Percentiles rank a stretch among this genome's conserved stretches.
Conservation (phyloP, 23 tunicate species). For the Pegea sp. region DNA sequence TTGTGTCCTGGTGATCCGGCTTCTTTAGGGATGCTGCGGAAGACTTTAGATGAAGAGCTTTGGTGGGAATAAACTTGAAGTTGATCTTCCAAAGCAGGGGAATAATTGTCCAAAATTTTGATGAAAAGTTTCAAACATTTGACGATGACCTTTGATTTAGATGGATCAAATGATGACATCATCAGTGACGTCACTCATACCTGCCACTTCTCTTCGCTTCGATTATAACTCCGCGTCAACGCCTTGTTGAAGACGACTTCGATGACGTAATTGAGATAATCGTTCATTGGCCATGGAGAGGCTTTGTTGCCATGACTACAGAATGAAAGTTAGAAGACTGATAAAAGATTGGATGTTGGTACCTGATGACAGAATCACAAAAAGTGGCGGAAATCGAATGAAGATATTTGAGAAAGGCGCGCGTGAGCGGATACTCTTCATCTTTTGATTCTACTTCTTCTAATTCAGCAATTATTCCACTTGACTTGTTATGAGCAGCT, state of each 20-base stretch:
- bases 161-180: too few relatives aligned
- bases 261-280: slow-evolving; percentile 31
- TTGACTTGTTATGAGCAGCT: too few relatives aligned
- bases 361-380: too few relatives aligned
- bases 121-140: slow-evolving; percentile 24
- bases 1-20: slow-evolving; percentile 28
- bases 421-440: slow-evolving; percentile 58
- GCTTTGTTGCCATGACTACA: too few relatives aligned
- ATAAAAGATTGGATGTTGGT: too few relatives aligned
- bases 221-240: slow-evolving; percentile 23
- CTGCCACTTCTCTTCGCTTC: slow-evolving; percentile 79
- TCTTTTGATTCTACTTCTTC: slow-evolving; percentile 74
- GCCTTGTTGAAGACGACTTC: slow-evolving; percentile 51
- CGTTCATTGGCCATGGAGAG: too few relatives aligned
- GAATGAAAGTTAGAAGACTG: too few relatives aligned
- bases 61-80: too few relatives aligned
- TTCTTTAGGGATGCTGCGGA: slow-evolving; percentile 16
- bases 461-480: slow-evolving; percentile 30
- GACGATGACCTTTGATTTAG: slow-evolving; percentile 27
- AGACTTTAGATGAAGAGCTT: too few relatives aligned
- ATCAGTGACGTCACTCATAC: too few relatives aligned
- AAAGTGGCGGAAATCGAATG: background rate
- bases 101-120: slow-evolving; percentile 20
- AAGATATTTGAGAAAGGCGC: slow-evolving; percentile 24
- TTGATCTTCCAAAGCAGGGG: too few relatives aligned